These are phyloP conservation scores for Serranus cabrilla DNA, from an alignment of 2,797 vertebrate species.

Conservation along the genomic window DNA sequence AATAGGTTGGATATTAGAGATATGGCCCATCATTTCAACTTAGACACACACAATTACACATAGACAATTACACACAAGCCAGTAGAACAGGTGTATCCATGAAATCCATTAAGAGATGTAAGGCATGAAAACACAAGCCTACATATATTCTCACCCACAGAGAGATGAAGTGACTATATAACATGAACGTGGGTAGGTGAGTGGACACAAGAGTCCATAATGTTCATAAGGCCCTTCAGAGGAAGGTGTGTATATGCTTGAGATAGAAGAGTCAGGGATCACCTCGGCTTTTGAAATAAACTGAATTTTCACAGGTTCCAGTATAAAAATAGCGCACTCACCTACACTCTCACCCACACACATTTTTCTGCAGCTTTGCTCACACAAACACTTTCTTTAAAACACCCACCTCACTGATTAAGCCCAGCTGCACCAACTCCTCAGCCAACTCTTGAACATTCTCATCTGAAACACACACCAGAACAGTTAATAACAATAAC, in stretches of 20 bases:
- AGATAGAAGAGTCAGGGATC: neutral
- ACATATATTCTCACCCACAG: slow-evolving; percentile 1
- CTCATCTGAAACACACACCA: slow-evolving; percentile 89
- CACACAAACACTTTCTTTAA: slow-evolving; percentile 6
- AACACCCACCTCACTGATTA: slow-evolving; percentile 94
- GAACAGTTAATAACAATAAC: slow-evolving; percentile 32
- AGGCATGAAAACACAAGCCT: slow-evolving; percentile 8
- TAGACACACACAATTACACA: neutral
- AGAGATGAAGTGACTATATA: slow-evolving; percentile 9
- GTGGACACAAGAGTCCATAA: slow-evolving; percentile 20
- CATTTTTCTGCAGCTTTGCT: slow-evolving; percentile 5
- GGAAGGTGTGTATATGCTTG: neutral
- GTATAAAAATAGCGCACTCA: slow-evolving; percentile 24
- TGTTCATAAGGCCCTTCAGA: slow-evolving; percentile 9
- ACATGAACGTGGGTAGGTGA: slow-evolving; percentile 5
- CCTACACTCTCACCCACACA: slow-evolving; percentile 19
- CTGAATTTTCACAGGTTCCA: slow-evolving; percentile 9
- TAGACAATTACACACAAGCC: neutral
- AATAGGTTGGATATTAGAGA: neutral
- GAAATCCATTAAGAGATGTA: slow-evolving; percentile 11
- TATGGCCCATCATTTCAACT: neutral
- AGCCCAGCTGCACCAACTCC: slow-evolving; percentile 95
- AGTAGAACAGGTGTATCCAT: neutral
- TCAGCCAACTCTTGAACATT: slow-evolving; percentile 93
- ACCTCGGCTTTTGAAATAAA: slow-evolving; percentile 8